Evolutionary conservation across 1,140 invertebrate species (phyloP).

Genomic region (Lepidurus arcticus): DNA sequence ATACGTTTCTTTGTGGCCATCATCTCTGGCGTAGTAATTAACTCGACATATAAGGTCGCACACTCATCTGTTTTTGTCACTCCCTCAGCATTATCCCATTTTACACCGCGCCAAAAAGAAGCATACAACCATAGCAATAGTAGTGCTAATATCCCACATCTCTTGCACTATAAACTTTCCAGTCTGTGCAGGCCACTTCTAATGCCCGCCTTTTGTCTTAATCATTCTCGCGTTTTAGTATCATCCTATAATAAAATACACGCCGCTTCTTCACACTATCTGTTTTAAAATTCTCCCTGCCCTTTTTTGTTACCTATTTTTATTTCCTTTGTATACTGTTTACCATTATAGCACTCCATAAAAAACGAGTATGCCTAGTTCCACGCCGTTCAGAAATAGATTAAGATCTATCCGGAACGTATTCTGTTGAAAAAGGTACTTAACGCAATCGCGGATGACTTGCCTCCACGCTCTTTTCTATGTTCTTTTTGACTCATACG

Average conservation of each 20-base stretch:
- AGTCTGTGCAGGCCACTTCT: not conserved
- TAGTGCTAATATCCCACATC: too few relatives aligned
- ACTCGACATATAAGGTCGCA: not conserved
- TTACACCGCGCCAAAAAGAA: not conserved
- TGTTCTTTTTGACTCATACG: not conserved
- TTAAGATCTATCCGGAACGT: not conserved
- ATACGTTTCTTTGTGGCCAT: too few relatives aligned
- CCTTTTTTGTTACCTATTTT: not conserved
- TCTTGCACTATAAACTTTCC: too few relatives aligned
- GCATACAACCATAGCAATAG: too few relatives aligned
- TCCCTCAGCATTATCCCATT: not conserved
- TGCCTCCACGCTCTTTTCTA: not conserved
- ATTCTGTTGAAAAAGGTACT: constrained; percentile 3
- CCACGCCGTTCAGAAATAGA: not conserved
- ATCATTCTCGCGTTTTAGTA: constrained; percentile 15
- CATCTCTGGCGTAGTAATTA: not conserved
- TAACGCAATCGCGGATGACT: not conserved
- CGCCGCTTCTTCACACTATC: not conserved
- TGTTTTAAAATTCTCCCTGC: not conserved
- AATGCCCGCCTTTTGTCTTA: not conserved
- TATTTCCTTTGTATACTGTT: too few relatives aligned
- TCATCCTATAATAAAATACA: constrained; percentile 7
- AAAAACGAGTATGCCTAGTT: not conserved
- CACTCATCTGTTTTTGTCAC: not conserved
- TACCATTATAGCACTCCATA: not conserved